Base-by-base conservation (phyloP, 2,113 vertebrate genomes). In the Zingel zingel region DNA sequence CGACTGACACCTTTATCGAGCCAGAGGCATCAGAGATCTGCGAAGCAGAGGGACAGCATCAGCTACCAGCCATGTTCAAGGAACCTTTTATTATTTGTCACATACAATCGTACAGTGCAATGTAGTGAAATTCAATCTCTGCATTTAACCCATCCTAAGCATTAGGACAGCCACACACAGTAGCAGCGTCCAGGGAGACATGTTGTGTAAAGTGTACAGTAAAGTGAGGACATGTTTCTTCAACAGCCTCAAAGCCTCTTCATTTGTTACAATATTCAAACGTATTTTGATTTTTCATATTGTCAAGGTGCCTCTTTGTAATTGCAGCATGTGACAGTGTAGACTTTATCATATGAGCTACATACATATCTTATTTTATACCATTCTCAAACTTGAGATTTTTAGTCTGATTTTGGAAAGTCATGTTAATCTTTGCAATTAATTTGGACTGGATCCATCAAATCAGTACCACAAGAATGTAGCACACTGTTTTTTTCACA, bases 1-100 rank as follows among this genome's bases (percentile, higher is more conserved):
- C 95, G 10, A 59, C 0, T 0, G 94, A 57, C 50, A 93, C 25
- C 78, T 87, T 94, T 94, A 96, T 94, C 1, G 92, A 43, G 5
- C 95, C 96, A 19, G 94, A 90, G 2, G 94, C 93, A 78, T 96
- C 95, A 19, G 96, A 96, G 84, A 96, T 90, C 96, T 96, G 27
- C 16, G 61, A 14, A 30, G 54, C 39, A 81, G 51, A 86, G 33
- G 3, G 25, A 58, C 0, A 71, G 12, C 30, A 48, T 71, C 12
- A 84, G 21, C 5, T 4, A 36, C 4, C 18, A 57, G 58, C 14
- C 66, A 11, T 1, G 19, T 43, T 43, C 39, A 11, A 43, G 10
- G 11, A 43, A 10, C 39, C 10, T 43, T 43, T 43, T 43, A 43
- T 43, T 43, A 43, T 43, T 43, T 43, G 39, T 43, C 10, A 43